A percentile compares a stretch with the other conserved stretches of the same genome.
Conservation (phyloP, 2,797 vertebrate species). For the Chaenodraco wilsoni region DNA sequence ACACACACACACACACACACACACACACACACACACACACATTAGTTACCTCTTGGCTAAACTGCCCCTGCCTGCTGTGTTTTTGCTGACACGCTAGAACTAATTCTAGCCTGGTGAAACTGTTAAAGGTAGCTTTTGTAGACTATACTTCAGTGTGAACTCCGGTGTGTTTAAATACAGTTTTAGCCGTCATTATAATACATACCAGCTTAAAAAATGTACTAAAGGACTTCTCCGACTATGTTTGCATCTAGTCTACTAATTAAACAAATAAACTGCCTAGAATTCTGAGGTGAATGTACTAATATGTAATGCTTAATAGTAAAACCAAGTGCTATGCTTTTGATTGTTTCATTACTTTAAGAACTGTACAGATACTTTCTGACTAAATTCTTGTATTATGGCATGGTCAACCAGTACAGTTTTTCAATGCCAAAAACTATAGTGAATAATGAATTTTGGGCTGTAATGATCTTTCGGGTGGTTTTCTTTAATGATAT, state of each 20-base stretch:
- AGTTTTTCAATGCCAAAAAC: background rate
- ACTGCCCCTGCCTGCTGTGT: constrained; percentile 40
- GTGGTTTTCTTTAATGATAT: constrained; percentile 30
- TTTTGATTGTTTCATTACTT: constrained; percentile 2
- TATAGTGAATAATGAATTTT: background rate
- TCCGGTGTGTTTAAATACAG: background rate
- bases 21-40: background rate
- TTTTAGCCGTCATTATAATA: background rate
- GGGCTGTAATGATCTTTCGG: constrained; percentile 18
- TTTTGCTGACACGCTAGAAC: constrained; percentile 66
- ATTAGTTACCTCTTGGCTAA: constrained; percentile 34
- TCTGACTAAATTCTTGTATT: background rate
- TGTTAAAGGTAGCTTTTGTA: constrained; percentile 48
- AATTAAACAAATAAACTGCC: background rate
- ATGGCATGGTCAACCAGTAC: background rate
- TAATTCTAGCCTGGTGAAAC: constrained; percentile 57
- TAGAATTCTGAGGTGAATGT: background rate
- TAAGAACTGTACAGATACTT: background rate
- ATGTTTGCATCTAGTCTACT: background rate
- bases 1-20: no score
- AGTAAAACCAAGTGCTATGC: background rate
- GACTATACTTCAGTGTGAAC: constrained; percentile 16
- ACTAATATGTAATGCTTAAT: background rate
- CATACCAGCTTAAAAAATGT: background rate
- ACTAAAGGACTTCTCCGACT: background rate